Base-by-base conservation (phyloP, 1,140 invertebrate genomes). In the Zaprionus africanus region DNA sequence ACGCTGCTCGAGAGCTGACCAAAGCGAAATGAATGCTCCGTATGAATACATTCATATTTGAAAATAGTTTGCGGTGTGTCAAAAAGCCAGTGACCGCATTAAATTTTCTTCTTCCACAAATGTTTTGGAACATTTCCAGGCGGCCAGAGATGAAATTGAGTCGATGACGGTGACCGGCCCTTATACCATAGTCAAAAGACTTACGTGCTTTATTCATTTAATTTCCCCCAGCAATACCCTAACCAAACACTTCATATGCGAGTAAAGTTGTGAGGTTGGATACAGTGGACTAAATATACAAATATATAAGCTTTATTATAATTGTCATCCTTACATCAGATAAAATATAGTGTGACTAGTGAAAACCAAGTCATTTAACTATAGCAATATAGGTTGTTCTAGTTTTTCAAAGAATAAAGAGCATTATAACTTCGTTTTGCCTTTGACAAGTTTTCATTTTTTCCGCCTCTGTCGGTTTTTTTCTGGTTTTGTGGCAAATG, bases 81-180 rank as follows among this genome's bases (percentile, higher is more conserved):
- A 79, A 79, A 81, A 84, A 88, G 84, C 81, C 85, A 85, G 67
- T 90, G 84, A 84, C 84, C 84, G 85, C 84, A 90, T 90, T 84
- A 87, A 84, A 78, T 84, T 78, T 84, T 65, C 81, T 71, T 64
- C 65, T 61, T 38, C 28, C 63, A 51, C 64, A 43, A 76, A 76
- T 64, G 51, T 68, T 88, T 87, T 87, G 83, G 85, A 84, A 81
- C 65, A 59, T 64, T 90, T 87, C 81, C 84, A 87, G 84, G 54
- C 77, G 54, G 49, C 34, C 61, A 26, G 62, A 60, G 69, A 59
- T 58, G 61, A 60, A 73, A 62, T 69, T 70, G 63, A 76, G 67
- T 34, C 51, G 71, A 61, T 71, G 76, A 60, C 63, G 66, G 56
- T 67, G 63, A 64, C 61, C 73, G 54, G 24, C 34, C 24, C 57